Conservation (phyloP, 2,888 invertebrate species). For the Caradrina kadenii region DNA sequence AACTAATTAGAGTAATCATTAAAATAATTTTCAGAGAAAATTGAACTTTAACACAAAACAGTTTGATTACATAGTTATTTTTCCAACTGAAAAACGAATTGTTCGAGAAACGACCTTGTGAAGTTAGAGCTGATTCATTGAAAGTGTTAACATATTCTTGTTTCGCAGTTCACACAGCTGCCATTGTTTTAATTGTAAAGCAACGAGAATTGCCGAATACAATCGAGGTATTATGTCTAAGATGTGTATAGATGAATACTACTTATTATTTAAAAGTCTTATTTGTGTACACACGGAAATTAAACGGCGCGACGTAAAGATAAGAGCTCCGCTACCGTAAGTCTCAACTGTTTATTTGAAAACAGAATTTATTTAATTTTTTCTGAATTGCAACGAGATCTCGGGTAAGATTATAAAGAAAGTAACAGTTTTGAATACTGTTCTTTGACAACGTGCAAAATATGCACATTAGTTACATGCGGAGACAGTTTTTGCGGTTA, state of each 20-base stretch:
- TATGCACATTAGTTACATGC: background rate
- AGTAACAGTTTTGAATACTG: background rate
- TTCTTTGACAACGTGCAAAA: background rate
- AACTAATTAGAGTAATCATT: slow-evolving; percentile 12
- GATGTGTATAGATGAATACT: slow-evolving; percentile 56
- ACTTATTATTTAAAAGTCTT: slow-evolving; percentile 45
- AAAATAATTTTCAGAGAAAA: slow-evolving; percentile 32
- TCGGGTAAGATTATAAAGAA: background rate
- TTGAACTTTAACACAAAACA: slow-evolving; percentile 40
- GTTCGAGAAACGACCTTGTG: slow-evolving; percentile 65
- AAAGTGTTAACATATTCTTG: slow-evolving; percentile 72
- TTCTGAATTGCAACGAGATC: slow-evolving; percentile 2
- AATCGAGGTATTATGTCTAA: slow-evolving; percentile 64
- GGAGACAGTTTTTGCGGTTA: background rate
- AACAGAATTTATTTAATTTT: slow-evolving; percentile 16
- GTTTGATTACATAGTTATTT: slow-evolving; percentile 16
- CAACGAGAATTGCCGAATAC: slow-evolving; percentile 67
- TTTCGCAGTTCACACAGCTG: slow-evolving; percentile 70
- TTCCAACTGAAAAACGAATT: slow-evolving; percentile 33
- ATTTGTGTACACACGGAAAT: slow-evolving; percentile 46
- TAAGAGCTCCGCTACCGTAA: slow-evolving; percentile 23
- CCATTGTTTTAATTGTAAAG: slow-evolving; percentile 77
- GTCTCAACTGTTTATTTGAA: slow-evolving; percentile 25
- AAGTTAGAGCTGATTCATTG: slow-evolving; percentile 73
- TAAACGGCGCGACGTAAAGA: slow-evolving; percentile 30